These are phyloP conservation scores for Morinoia aosen DNA, from an alignment of 2,888 invertebrate genomes.

Conservation along the genomic window DNA sequence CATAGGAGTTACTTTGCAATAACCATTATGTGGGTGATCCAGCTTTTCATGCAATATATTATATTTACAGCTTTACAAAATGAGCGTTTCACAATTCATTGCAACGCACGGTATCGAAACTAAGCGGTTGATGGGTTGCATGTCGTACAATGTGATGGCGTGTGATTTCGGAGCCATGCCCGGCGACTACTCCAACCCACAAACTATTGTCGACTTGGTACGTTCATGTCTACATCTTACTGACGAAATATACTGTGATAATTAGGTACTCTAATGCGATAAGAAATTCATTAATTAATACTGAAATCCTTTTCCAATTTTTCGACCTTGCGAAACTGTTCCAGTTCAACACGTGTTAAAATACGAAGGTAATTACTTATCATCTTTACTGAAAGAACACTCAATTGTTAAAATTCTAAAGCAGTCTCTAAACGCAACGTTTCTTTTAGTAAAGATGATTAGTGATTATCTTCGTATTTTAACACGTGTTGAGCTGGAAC, in stretches of 20 bases:
- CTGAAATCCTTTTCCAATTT: no score
- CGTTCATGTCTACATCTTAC: not conserved
- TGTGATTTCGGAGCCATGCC: not conserved
- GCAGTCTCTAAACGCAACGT: no score
- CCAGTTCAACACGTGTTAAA: no score
- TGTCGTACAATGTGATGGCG: not conserved
- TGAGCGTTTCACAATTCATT: not conserved
- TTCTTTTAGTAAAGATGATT: no score
- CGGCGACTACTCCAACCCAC: not conserved
- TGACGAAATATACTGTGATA: not conserved
- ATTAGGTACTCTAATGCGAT: not conserved
- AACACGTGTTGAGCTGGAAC: no score
- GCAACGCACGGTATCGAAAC: not conserved
- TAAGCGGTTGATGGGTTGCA: not conserved
- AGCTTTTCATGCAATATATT: not conserved
- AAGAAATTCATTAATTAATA: no score
- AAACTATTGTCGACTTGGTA: not conserved
- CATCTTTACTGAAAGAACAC: no score
- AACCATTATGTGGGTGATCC: not conserved
- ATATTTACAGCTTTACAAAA: not conserved
- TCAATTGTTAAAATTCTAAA: no score
- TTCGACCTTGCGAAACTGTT: no score
- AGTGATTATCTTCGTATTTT: no score
- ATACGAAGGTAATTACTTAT: no score
- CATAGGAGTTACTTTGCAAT: not conserved